These are phyloP conservation scores for Colinus virginianus DNA, from an alignment of 2,113 vertebrate species.

Conservation along the genomic window DNA sequence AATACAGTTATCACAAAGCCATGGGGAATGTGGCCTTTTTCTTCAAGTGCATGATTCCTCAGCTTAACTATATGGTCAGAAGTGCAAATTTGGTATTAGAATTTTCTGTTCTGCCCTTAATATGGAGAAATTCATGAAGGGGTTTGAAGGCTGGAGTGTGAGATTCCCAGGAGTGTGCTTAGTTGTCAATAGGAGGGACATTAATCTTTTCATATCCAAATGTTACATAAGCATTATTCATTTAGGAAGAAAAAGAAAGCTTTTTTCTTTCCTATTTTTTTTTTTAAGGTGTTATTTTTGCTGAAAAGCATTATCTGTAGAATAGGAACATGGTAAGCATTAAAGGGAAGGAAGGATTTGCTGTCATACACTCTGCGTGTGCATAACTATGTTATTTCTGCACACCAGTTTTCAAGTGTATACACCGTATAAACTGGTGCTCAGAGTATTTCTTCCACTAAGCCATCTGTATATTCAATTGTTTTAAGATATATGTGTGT, in stretches of 20 bases:
- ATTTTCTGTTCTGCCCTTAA: neutral
- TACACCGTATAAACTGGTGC: neutral
- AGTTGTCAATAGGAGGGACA: neutral
- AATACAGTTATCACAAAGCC: neutral
- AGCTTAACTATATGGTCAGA: neutral
- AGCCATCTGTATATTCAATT: neutral
- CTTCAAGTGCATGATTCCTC: neutral
- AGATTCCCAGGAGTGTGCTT: neutral
- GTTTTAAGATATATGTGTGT: neutral
- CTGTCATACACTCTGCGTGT: neutral
- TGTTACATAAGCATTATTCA: neutral
- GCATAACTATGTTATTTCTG: neutral
- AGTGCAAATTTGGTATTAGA: neutral
- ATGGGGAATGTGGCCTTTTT: neutral
- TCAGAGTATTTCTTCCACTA: neutral
- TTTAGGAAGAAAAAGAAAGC: neutral
- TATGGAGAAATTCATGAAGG: neutral
- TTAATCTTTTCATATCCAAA: neutral
- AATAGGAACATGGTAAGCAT: neutral
- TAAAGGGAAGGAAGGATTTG: neutral
- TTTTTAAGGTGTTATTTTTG: constrained; percentile 9
- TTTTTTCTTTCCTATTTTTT: neutral
- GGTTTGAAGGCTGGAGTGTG: neutral
- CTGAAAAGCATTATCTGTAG: neutral
- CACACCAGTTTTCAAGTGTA: neutral